These are phyloP conservation scores for Conopomorpha cramerella DNA, from an alignment of 1,140 invertebrate species.

Conservation along the genomic window DNA sequence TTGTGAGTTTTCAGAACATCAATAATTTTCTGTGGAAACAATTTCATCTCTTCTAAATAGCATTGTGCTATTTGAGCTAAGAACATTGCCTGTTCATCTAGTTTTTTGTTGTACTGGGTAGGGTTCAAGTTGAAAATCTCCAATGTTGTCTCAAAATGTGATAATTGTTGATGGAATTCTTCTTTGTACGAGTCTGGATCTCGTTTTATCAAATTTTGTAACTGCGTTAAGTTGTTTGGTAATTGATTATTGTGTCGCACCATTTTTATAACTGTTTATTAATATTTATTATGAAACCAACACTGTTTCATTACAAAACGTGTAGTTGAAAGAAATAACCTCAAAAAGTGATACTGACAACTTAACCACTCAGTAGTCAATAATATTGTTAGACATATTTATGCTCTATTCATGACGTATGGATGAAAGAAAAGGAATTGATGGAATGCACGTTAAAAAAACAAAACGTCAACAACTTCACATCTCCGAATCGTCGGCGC, in stretches of 20 bases:
- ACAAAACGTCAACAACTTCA: too few species aligned
- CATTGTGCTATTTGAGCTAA: conserved; percentile 92
- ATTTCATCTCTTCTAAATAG: conserved; percentile 78
- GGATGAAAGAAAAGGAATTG: too few species aligned
- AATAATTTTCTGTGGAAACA: conserved; percentile 86
- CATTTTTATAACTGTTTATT: too few species aligned
- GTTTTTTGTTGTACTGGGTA: conserved; percentile 79
- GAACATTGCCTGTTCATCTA: conserved; percentile 92
- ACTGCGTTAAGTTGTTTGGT: conserved; percentile 88
- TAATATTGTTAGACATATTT: too few species aligned
- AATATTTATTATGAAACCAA: too few species aligned
- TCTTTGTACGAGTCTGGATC: conserved; percentile 94
- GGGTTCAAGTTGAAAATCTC: conserved; percentile 87
- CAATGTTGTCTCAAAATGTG: conserved; percentile 84
- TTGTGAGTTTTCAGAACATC: conserved; percentile 85
- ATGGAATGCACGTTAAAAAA: too few species aligned
- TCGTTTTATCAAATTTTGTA: conserved; percentile 96
- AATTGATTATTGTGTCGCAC: conserved; percentile 85
- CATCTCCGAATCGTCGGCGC: too few species aligned
- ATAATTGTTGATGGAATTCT: conserved; percentile 89
- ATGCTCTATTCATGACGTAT: too few species aligned
- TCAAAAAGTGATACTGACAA: too few species aligned
- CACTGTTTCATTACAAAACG: too few species aligned
- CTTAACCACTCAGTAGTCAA: too few species aligned
- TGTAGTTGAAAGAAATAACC: too few species aligned